These are phyloP conservation scores for Panthera uncia DNA, from an alignment of 2,113 vertebrate species.

Conservation along the genomic window DNA sequence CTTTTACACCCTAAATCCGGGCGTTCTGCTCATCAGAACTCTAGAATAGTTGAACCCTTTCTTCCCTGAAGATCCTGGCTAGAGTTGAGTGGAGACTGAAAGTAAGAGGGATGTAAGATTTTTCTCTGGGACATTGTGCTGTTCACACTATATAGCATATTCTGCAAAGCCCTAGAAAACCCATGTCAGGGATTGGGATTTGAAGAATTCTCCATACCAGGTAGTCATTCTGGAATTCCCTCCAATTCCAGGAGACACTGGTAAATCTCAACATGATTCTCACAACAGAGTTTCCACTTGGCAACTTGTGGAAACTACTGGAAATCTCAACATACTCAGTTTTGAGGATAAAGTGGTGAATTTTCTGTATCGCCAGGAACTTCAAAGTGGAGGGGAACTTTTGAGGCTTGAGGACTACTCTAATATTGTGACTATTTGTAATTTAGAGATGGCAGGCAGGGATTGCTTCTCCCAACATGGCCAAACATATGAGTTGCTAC, in stretches of 20 bases:
- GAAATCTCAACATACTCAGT: not conserved
- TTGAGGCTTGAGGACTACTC: not conserved
- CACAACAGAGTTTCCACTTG: not conserved
- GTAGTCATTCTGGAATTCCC: not conserved
- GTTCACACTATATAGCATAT: not conserved
- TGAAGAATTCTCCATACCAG: not conserved
- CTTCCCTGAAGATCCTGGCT: not conserved
- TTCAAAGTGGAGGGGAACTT: not conserved
- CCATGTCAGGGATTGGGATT: not conserved
- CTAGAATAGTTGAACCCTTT: not conserved
- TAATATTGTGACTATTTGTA: not conserved
- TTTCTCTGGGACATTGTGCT: not conserved
- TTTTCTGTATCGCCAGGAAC: not conserved
- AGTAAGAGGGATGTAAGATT: not conserved
- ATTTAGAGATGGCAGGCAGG: not conserved
- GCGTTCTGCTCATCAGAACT: not conserved
- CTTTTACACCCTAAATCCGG: not conserved
- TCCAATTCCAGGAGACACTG: not conserved
- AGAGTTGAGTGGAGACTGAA: not conserved
- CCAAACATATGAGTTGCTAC: not conserved
- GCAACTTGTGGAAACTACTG: not conserved
- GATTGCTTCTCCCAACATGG: not conserved
- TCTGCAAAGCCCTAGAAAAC: not conserved
- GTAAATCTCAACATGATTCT: not conserved
- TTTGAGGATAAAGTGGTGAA: not conserved